These are phyloP conservation scores for Bombus sibiricus DNA, from an alignment of 1,140 invertebrate genomes.

Conservation along the genomic window DNA sequence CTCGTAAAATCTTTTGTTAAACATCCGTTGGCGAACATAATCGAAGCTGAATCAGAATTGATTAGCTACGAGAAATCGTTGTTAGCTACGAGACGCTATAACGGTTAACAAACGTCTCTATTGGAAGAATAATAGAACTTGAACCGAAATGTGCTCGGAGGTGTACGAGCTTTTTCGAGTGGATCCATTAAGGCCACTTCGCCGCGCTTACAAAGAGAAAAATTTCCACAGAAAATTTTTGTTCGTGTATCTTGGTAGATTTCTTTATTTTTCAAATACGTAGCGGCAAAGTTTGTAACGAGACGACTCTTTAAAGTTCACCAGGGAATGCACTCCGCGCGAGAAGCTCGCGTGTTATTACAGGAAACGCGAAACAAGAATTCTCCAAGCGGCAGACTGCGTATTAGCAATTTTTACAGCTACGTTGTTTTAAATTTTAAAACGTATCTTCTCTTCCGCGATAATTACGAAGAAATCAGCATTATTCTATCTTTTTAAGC, in stretches of 20 bases:
- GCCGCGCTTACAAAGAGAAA: not conserved
- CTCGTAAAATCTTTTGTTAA: too few species aligned
- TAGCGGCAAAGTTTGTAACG: conserved; percentile 28
- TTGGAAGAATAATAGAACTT: conserved; percentile 14
- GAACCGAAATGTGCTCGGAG: not conserved
- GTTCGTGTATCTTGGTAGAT: conserved; percentile 6
- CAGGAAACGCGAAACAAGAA: conserved; percentile 23
- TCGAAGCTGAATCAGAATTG: not conserved
- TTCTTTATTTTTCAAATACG: conserved; percentile 30
- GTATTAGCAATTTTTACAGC: conserved; percentile 7
- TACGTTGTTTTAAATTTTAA: not conserved
- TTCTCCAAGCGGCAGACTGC: not conserved
- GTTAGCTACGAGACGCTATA: not conserved
- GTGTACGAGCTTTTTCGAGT: not conserved
- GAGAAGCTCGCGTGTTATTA: conserved; percentile 18
- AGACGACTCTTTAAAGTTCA: conserved; percentile 41
- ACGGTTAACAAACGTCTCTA: not conserved
- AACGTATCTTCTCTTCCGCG: not conserved
- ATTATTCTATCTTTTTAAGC: not conserved
- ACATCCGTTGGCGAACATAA: too few species aligned
- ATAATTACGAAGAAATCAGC: not conserved
- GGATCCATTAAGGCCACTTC: conserved; percentile 11
- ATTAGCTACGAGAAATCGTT: not conserved
- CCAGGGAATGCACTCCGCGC: not conserved
- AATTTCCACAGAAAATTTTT: not conserved